phyloP scores from a whole-genome alignment of 2,888 invertebrate genomes.

The Thalpophila matura region DNA sequence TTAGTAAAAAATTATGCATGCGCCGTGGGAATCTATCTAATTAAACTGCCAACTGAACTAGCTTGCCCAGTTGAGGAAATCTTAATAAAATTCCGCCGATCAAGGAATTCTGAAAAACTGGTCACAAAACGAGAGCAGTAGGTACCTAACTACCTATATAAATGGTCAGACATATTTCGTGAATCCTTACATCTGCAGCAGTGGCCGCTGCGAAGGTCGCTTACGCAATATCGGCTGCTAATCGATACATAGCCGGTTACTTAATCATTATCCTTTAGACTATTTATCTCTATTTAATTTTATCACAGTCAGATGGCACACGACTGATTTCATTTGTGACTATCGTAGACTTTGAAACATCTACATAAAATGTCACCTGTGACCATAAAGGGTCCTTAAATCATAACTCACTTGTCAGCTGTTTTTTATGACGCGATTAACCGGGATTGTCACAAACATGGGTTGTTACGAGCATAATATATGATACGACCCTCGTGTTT shows the following conservation, averaged over 20 bases:
- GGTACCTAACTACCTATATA: no score
- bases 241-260: conserved; percentile 78
- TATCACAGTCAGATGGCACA: conserved; percentile 30
- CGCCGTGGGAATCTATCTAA: conserved; percentile 10
- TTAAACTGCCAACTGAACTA: conserved; percentile 8
- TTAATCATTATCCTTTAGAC: conserved; percentile 74
- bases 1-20: conserved; percentile 16
- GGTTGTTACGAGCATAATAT: no score
- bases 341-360: conserved; percentile 18
- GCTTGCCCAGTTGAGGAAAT: conserved; percentile 7
- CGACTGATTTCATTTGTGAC: conserved; percentile 40
- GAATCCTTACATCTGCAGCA: conserved; percentile 84
- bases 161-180: conserved; percentile 66
- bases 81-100: conserved; percentile 6
- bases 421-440: conserved; percentile 45
- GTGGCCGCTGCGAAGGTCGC: conserved; percentile 70
- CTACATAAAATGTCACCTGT: conserved; percentile 25
- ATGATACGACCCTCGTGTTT: conserved; percentile 48
- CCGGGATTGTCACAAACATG: conserved; percentile 41
- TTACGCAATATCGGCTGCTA: conserved; percentile 76
- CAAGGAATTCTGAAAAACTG: conserved; percentile 14
- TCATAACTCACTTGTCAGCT: conserved; percentile 49
- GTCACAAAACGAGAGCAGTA: conserved; percentile 54
- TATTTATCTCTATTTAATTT: conserved; percentile 48
- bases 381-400: conserved; percentile 25